These are phyloP conservation scores for Bucorvus abyssinicus DNA, from an alignment of 2,797 vertebrate genomes.

Conservation along the genomic window DNA sequence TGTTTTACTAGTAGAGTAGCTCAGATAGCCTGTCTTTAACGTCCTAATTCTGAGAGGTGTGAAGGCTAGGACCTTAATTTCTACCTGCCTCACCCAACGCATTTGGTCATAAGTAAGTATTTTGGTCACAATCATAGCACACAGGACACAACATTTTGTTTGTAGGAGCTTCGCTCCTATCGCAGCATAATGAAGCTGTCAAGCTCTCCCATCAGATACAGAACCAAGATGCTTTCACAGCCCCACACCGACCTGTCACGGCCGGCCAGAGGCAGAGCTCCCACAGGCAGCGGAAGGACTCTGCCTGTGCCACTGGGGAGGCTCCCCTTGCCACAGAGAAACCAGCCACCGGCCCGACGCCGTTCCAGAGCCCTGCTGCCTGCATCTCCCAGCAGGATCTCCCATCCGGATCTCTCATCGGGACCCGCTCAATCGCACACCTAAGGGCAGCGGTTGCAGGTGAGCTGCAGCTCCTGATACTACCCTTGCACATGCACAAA, in stretches of 20 bases:
- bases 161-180: background rate
- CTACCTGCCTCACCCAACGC: background rate
- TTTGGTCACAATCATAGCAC: background rate
- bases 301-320: background rate
- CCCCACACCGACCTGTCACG: background rate
- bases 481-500: background rate
- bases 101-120: background rate
- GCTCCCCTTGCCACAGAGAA: background rate
- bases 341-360: accelerated
- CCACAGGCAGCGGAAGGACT: background rate
- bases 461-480: background rate
- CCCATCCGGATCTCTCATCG: background rate
- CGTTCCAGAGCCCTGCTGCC: background rate
- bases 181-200: background rate
- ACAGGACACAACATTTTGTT: background rate
- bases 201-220: background rate
- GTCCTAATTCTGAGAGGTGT: background rate
- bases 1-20: background rate
- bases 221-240: background rate
- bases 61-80: background rate
- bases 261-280: background rate
- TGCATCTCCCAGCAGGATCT: no score
- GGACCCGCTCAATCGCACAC: background rate
- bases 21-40: background rate
- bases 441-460: background rate